Evolutionary conservation across 2,113 vertebrate species (phyloP), one percentile per base, ranked within the genome.

Genomic region (Lasiurus borealis): DNA sequence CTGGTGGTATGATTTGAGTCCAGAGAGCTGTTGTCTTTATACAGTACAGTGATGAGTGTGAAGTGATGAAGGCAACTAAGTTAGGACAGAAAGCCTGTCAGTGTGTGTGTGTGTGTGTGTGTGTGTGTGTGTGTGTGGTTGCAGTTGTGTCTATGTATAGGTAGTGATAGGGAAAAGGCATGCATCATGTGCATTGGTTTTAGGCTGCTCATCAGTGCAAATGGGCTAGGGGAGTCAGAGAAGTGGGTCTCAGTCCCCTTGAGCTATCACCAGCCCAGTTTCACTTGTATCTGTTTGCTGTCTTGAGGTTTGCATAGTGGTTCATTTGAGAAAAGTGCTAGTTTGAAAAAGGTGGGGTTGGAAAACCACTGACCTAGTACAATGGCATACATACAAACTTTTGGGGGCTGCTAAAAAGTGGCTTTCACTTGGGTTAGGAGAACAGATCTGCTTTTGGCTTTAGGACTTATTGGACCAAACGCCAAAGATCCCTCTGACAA

Each of bases 371-470:
- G 54, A 68, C 76, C 27, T 80, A 27, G 5, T 87, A 15, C 46
- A 29, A 31, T 85, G 85, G n/a, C 57, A 11, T 52, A n/a, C 36
- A 73, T 85, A 10, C 21, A 50, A 1, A 80, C 10, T 88, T 76
- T 40, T 18, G 52, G 40, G 40, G 11, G 7, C 66, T 75, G 25
- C 57, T 84, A 48, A 44, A 88, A 50, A 84, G 57, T 54, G 52
- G 23, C 27, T 85, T 88, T 93, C 23, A 14, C 81, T 48, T 90
- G 81, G 94, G 66, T 89, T 90, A 4, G 10, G 59, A 89, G 88
- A 93, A 19, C 44, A 85, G 31, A 71, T 77, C 59, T 94, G 40
- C 36, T 86, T 44, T 91, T 92, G 86, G 69, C 88, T 73, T 80
- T 36, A 84, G 85, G 54, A 52, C 83, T 72, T 8, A 19, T 19